Conservation (phyloP, 2,797 vertebrate genomes). For the Apodemus agrarius region DNA sequence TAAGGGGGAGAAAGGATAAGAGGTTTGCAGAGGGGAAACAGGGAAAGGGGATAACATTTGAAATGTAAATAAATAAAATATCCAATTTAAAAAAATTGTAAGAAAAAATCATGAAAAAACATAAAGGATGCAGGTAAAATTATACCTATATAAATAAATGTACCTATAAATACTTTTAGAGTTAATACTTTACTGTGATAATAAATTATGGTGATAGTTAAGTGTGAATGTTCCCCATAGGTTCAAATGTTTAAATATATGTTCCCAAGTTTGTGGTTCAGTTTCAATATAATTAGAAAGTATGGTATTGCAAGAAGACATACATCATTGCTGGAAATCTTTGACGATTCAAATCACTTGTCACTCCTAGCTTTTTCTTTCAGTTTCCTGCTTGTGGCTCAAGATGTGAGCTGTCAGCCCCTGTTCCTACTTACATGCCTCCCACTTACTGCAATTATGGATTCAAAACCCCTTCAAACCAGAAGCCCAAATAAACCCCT, state of each 20-base stretch:
- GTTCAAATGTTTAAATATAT: neutral
- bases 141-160: neutral
- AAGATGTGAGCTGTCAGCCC: neutral
- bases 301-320: neutral
- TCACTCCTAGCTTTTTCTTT: no score
- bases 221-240: neutral
- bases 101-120: neutral
- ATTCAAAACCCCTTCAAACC: neutral
- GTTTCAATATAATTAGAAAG: neutral
- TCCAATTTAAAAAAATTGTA: neutral
- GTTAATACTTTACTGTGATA: neutral
- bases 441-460: no score
- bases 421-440: neutral
- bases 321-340: neutral
- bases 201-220: neutral
- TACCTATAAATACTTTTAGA: neutral
- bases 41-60: no score
- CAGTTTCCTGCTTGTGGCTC: no score
- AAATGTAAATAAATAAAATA: no score
- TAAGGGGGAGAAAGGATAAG: no score
- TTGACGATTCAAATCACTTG: neutral
- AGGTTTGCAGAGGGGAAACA: no score
- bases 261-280: neutral
- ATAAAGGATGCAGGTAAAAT: neutral
- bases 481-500: neutral